phyloP scores from a whole-genome alignment of 1,140 invertebrate genomes.

The Macrosteles quadrilineatus region DNA sequence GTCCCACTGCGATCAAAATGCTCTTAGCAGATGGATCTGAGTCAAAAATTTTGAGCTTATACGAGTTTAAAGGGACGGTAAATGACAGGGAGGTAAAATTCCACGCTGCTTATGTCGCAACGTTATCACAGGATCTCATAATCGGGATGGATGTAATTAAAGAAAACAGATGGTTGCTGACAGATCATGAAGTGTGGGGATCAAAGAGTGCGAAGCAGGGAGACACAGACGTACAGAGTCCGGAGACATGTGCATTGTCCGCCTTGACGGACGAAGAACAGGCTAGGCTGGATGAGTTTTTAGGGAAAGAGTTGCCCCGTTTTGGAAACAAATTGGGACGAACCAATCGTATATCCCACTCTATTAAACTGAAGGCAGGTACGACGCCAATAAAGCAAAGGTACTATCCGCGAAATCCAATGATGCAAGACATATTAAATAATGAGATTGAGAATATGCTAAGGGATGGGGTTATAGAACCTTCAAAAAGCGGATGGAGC shows the following conservation, averaged over 20 bases:
- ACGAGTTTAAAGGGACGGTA: neutral
- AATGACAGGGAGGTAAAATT: neutral
- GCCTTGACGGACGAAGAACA: neutral
- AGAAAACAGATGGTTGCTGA: constrained; percentile 41
- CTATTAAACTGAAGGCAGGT: neutral
- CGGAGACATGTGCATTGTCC: neutral
- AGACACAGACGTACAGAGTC: neutral
- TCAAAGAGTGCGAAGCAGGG: neutral
- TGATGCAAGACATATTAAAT: no score
- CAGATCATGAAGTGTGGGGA: neutral
- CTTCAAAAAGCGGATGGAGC: no score
- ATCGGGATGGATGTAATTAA: neutral
- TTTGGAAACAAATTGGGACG: no score
- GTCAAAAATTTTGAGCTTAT: neutral
- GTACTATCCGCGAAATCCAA: no score
- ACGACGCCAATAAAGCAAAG: constrained; percentile 43
- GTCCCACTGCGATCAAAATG: neutral
- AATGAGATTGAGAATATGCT: no score
- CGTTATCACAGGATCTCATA: neutral
- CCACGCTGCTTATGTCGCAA: neutral
- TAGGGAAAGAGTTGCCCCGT: no score
- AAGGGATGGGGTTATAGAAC: no score
- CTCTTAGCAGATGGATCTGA: neutral
- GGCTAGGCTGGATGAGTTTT: no score
- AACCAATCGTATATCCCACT: no score